Conservation (phyloP, 2,888 invertebrate genomes). For the Oxytorus armatus region DNA sequence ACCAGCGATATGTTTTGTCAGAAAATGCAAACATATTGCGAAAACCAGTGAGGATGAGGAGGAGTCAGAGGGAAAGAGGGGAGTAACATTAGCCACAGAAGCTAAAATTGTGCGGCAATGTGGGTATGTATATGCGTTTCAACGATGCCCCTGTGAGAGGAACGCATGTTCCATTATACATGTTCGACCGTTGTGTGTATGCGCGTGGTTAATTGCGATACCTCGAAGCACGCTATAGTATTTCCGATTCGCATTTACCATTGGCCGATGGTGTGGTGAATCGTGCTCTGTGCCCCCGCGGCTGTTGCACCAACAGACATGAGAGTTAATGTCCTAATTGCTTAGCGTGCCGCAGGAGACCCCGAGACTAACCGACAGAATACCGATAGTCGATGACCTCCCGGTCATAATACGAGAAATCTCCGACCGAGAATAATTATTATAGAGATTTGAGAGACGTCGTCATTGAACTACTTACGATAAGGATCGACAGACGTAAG, state of each 20-base stretch:
- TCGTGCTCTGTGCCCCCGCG: constrained; percentile 28
- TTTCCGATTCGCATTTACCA: constrained; percentile 56
- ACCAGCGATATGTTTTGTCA: constrained; percentile 58
- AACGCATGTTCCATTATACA: constrained; percentile 53
- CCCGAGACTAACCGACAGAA: constrained; percentile 37
- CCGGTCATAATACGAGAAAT: constrained; percentile 51
- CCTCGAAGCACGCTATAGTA: constrained; percentile 55
- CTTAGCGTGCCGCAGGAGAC: constrained; percentile 45
- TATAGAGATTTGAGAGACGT: constrained; percentile 19
- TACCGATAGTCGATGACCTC: constrained; percentile 60
- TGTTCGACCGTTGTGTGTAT: not conserved
- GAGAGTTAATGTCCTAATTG: constrained; percentile 64
- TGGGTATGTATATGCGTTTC: constrained; percentile 6
- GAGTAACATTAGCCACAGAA: constrained; percentile 32
- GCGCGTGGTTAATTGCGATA: constrained; percentile 61
- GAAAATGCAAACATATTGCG: constrained; percentile 51
- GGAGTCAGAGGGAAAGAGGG: constrained; percentile 16
- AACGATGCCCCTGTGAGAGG: constrained; percentile 17
- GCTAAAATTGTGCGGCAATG: not conserved
- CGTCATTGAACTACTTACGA: too few relatives aligned
- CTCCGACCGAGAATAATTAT: too few relatives aligned
- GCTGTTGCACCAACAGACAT: constrained; percentile 37
- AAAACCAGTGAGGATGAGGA: not conserved
- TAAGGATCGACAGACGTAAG: too few relatives aligned
- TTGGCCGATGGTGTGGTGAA: constrained; percentile 11